Base-by-base conservation (phyloP, 92 coral and sea anemone species). In the Ricordea florida region DNA sequence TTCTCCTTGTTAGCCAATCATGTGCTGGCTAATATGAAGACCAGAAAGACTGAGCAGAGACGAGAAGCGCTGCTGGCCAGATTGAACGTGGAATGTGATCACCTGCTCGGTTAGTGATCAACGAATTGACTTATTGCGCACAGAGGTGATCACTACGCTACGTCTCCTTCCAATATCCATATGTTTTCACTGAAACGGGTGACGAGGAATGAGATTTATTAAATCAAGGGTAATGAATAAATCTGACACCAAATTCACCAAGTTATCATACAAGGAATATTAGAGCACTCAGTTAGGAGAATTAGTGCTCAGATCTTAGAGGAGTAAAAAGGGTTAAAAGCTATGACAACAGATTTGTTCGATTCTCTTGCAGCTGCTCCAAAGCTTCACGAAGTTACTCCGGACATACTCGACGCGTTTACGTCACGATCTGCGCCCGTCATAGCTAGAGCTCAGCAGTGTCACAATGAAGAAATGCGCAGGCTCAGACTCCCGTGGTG, bases 21-120 rank as follows among this genome's bases (percentile, higher is more conserved):
- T 62, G 83, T 96, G 72, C 69, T 85, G 89, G 49, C 90, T 25
- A 76, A 81, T 58, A 81, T 89, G 33, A 83, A 86, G 61, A 59
- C 91, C 45, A 72, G 98, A 49, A 92, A 84, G 64, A 81, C 84
- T 62, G 98, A 94, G 17, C 98, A 89, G 78, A 92, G 89, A 25
- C 46, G 98, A 45, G 98, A 92, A 11, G 98, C 96, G 17, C 80
- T 94, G 59, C 69, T 94, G 62, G 94, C 98, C 16, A 85, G 97
- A 41, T 87, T 94, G 48, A 83, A 89, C 50, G 92, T 94, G 65
- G 96, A 94, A 45, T 57, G 96, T 13, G 98, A 94, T 34, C 92
- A 88, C 55, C 74, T 94, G 59, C 79, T 94, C 49, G 97, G 98
- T 94, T 33, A 82, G 78, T 10, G 28, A 6, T 10, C 7, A n/a